These are phyloP conservation scores for Astreopora myriophthalma DNA, from an alignment of 64 coral and sea anemone species.

Conservation along the genomic window DNA sequence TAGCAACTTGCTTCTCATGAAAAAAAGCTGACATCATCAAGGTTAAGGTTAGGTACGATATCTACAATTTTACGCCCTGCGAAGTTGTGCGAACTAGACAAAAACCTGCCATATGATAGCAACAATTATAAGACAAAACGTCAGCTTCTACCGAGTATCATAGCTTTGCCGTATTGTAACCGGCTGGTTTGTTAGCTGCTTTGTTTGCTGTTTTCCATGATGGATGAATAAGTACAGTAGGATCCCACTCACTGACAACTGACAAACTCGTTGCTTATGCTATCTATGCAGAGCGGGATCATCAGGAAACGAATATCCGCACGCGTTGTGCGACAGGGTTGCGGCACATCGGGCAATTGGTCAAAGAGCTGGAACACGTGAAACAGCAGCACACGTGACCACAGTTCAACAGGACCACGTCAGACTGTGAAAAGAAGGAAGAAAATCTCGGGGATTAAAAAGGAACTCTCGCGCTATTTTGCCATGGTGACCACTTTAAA, in stretches of 20 bases:
- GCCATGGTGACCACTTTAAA: too few species aligned
- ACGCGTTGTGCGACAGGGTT: slow-evolving; percentile 68
- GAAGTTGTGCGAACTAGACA: too few species aligned
- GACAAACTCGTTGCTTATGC: neutral
- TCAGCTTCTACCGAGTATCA: too few species aligned
- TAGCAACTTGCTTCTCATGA: too few species aligned
- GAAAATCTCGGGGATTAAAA: neutral
- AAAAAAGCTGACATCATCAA: too few species aligned
- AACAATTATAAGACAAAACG: too few species aligned
- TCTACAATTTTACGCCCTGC: too few species aligned
- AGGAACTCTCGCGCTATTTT: neutral
- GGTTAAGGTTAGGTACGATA: too few species aligned
- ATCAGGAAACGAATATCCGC: slow-evolving; percentile 68
- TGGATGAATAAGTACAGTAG: neutral
- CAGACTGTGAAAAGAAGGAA: slow-evolving; percentile 56
- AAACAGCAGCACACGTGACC: slow-evolving; percentile 96
- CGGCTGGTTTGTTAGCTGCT: too few species aligned
- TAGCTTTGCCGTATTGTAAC: too few species aligned
- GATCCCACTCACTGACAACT: neutral
- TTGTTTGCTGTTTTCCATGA: too few species aligned
- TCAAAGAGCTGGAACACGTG: slow-evolving; percentile 55
- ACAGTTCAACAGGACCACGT: slow-evolving; percentile 87
- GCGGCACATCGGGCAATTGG: slow-evolving; percentile 81
- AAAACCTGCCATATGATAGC: too few species aligned
- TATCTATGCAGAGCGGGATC: neutral